A percentile compares a stretch with the other conserved stretches of the same genome.
Evolutionary conservation across 1,140 invertebrate genomes (phyloP).

Genomic region (Centruroides sculpturatus): DNA sequence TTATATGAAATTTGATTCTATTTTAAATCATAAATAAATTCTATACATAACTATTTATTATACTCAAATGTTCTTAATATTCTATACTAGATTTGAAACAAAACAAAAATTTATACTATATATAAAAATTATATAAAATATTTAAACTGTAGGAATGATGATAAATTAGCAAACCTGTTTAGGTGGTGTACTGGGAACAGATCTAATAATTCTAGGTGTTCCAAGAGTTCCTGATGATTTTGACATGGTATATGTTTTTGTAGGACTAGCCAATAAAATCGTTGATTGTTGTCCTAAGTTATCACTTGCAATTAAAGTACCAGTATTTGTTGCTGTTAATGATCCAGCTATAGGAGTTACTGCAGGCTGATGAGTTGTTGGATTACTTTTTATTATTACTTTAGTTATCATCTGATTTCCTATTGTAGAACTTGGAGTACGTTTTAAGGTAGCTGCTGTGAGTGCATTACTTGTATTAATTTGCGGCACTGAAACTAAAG

Average conservation of each 20-base stretch:
- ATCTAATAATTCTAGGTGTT: constrained; percentile 20
- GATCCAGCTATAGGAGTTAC: constrained; percentile 16
- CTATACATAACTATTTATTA: no score
- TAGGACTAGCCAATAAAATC: constrained; percentile 29
- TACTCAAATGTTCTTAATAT: no score
- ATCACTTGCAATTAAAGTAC: neutral
- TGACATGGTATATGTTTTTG: constrained; percentile 52
- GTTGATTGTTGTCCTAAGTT: constrained; percentile 1
- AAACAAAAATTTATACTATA: no score
- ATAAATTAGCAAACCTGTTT: constrained; percentile 18
- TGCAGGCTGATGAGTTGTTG: constrained; percentile 5
- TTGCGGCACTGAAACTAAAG: neutral
- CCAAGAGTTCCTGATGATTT: constrained; percentile 14
- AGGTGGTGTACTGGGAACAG: constrained; percentile 23
- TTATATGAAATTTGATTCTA: no score
- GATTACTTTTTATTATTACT: constrained; percentile 38
- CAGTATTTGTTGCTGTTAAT: constrained; percentile 11
- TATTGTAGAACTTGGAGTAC: constrained; percentile 3
- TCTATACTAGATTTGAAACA: no score
- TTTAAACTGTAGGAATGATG: no score
- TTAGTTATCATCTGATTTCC: constrained; percentile 36
- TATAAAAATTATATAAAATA: no score
- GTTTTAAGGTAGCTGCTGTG: constrained; percentile 2
- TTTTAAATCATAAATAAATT: no score
- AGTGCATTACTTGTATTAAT: neutral